Evolutionary conservation across 2,888 invertebrate species (phyloP).

Genomic region (Erannis defoliaria): DNA sequence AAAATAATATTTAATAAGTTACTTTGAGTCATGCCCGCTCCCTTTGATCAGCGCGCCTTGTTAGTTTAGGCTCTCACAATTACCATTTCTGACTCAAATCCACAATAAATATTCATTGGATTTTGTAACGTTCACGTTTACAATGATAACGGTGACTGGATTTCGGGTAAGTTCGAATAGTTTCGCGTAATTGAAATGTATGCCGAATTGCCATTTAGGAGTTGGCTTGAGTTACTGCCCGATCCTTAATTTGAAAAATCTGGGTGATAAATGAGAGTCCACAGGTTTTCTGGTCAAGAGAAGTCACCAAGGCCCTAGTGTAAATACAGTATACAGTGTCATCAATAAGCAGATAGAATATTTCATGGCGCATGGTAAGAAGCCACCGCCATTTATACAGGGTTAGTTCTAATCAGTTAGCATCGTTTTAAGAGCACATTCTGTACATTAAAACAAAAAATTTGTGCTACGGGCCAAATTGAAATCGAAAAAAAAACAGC

Average conservation of each 20-base stretch:
- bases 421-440: too few relatives aligned
- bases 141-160: constrained; percentile 31
- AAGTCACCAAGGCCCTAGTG: too few relatives aligned
- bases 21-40: constrained; percentile 20
- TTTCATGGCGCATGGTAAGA: too few relatives aligned
- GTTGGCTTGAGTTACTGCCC: neutral
- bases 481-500: too few relatives aligned
- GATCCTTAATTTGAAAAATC: neutral
- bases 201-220: constrained; percentile 5
- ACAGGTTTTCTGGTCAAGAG: too few relatives aligned
- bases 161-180: constrained; percentile 21
- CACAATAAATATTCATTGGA: constrained; percentile 51
- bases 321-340: too few relatives aligned
- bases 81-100: constrained; percentile 47
- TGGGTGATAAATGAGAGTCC: neutral
- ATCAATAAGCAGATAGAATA: too few relatives aligned
- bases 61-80: constrained; percentile 51
- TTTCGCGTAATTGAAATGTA: constrained; percentile 25
- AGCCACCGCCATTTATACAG: too few relatives aligned
- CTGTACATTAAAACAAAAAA: too few relatives aligned
- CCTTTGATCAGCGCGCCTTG: constrained; percentile 48
- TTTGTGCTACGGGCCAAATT: too few relatives aligned
- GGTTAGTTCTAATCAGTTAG: too few relatives aligned
- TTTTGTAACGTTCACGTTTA: constrained; percentile 40
- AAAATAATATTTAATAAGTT: constrained; percentile 37